These are phyloP conservation scores for Minunthozetes semirufus DNA, from an alignment of 2,888 invertebrate species.

Conservation along the genomic window DNA sequence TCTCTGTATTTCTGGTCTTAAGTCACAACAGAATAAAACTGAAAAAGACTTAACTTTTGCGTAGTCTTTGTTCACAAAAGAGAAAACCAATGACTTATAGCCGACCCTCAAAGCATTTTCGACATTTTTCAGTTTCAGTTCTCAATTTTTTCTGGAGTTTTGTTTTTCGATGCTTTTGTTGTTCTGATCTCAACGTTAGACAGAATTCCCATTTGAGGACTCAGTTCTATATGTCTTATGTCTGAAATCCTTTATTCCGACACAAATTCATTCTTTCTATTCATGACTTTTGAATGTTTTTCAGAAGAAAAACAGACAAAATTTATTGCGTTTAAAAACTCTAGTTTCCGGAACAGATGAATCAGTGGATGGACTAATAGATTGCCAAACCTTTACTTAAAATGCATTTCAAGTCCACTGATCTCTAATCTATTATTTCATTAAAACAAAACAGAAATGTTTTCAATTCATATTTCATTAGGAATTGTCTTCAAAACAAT, in stretches of 20 bases:
- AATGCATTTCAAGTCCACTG: background rate
- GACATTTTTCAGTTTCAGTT: conserved; percentile 24
- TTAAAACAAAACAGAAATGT: background rate
- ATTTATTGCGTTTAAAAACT: conserved; percentile 25
- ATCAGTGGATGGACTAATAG: background rate
- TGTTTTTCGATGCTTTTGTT: background rate
- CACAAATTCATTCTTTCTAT: conserved; percentile 9
- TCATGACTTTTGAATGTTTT: background rate
- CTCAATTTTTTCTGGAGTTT: background rate
- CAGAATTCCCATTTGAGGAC: background rate
- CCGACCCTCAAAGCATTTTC: conserved; percentile 16
- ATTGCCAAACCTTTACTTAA: background rate
- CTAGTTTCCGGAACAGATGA: background rate
- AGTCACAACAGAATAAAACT: background rate
- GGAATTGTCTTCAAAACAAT: no score
- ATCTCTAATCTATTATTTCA: background rate
- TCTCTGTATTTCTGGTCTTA: background rate
- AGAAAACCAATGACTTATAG: conserved; percentile 24
- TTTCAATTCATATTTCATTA: no score
- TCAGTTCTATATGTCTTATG: background rate
- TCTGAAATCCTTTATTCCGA: conserved; percentile 4
- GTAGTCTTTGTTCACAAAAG: background rate
- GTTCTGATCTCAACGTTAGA: background rate
- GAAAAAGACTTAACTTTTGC: conserved; percentile 6
- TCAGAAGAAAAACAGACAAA: background rate